These are phyloP conservation scores for Anoplophora glabripennis DNA, from an alignment of 1,140 invertebrate species.

Conservation along the genomic window DNA sequence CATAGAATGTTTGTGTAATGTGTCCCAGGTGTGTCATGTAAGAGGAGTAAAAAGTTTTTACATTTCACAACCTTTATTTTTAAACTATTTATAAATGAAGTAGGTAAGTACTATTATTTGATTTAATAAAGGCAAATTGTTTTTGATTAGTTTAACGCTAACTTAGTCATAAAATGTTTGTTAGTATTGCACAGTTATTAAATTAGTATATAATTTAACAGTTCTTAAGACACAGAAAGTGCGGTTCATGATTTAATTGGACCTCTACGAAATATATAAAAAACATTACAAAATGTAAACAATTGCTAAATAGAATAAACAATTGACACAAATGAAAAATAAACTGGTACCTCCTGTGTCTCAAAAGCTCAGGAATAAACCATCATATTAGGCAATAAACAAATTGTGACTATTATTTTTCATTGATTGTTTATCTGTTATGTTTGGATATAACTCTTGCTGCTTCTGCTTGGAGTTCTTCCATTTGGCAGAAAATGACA, in stretches of 20 bases:
- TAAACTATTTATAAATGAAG: slow-evolving; percentile 33
- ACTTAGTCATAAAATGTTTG: not conserved
- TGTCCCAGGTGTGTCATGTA: slow-evolving; percentile 8
- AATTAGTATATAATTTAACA: slow-evolving; percentile 1
- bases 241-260: not conserved
- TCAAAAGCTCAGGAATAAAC: not conserved
- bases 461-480: slow-evolving; percentile 68
- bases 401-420: not conserved
- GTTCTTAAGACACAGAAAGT: not conserved
- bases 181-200: slow-evolving; percentile 4
- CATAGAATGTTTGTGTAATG: slow-evolving; percentile 43
- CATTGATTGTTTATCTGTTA: slow-evolving; percentile 36
- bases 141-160: too few relatives aligned
- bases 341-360: not conserved
- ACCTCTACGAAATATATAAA: not conserved
- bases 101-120: slow-evolving; percentile 27
- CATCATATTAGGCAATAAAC: slow-evolving; percentile 10
- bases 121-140: slow-evolving; percentile 10
- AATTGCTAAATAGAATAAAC: not conserved
- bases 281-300: not conserved
- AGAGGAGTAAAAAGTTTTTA: slow-evolving; percentile 7
- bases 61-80: slow-evolving; percentile 42
- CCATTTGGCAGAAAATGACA: slow-evolving; percentile 74
- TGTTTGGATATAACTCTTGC: slow-evolving; percentile 50
- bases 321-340: too few relatives aligned